phyloP scores from a whole-genome alignment of 2,888 invertebrate species.

The Drosophila borealis region DNA sequence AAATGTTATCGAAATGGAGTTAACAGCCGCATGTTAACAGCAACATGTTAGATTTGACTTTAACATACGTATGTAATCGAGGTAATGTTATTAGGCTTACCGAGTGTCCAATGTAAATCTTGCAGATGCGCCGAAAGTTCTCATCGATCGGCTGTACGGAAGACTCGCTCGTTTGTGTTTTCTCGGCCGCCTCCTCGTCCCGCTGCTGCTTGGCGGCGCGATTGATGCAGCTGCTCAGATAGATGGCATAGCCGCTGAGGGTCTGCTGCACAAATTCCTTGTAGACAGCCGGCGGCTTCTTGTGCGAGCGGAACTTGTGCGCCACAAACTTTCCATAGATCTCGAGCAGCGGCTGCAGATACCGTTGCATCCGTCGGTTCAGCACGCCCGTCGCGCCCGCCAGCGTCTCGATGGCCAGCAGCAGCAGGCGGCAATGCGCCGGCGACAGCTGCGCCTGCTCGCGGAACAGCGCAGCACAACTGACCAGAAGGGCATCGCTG shows the following conservation, averaged over 20 bases:
- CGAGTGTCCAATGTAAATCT: constrained; percentile 83
- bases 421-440: constrained; percentile 65
- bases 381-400: constrained; percentile 57
- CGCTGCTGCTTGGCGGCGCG: constrained; percentile 31
- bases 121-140: constrained; percentile 80
- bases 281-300: constrained; percentile 52
- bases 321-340: constrained; percentile 54
- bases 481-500: constrained; percentile 69
- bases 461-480: constrained; percentile 54
- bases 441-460: constrained; percentile 31
- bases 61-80: background rate
- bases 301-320: constrained; percentile 51
- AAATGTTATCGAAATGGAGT: no score
- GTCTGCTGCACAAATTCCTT: constrained; percentile 79
- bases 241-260: constrained; percentile 62
- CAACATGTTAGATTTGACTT: no score
- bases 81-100: constrained; percentile 54
- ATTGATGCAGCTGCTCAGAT: constrained; percentile 59
- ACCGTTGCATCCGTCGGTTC: constrained; percentile 58
- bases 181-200: background rate
- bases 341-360: constrained; percentile 64
- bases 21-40: no score
- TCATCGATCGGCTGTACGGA: constrained; percentile 65
- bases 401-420: constrained; percentile 77
- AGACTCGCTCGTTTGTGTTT: background rate